A percentile compares a stretch with the other conserved stretches of the same genome.
These are phyloP conservation scores for Bos javanicus DNA, from an alignment of 2,113 vertebrate species.

Conservation along the genomic window DNA sequence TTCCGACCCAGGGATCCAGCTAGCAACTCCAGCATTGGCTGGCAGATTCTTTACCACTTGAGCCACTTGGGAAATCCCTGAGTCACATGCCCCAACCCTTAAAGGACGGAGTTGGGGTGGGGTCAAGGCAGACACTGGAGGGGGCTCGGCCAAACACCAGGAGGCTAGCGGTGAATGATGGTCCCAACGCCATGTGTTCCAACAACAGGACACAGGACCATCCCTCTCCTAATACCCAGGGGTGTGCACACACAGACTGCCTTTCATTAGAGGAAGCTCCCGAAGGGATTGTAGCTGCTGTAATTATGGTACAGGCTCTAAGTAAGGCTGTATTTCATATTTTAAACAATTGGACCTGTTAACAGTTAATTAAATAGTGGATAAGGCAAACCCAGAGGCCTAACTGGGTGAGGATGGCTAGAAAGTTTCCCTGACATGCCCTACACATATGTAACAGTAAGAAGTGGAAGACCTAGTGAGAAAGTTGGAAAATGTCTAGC, in stretches of 20 bases:
- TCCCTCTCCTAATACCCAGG: not conserved
- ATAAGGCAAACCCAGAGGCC: not conserved
- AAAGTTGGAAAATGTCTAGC: not conserved
- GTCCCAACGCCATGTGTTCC: not conserved
- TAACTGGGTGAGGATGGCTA: not conserved
- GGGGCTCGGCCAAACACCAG: not conserved
- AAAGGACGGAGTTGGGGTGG: accelerated
- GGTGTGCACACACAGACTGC: not conserved
- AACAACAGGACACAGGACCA: not conserved
- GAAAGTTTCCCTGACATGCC: not conserved
- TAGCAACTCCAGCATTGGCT: not conserved
- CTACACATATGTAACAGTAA: not conserved
- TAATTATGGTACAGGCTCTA: not conserved
- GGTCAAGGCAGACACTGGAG: not conserved
- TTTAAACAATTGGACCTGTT: not conserved
- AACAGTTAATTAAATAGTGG: not conserved
- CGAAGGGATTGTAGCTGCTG: not conserved
- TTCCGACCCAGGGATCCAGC: not conserved
- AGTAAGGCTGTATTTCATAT: not conserved
- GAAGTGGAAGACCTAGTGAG: not conserved
- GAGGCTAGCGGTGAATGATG: not conserved
- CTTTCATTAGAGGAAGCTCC: not conserved
- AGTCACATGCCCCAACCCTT: not conserved
- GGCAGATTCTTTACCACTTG: not conserved
- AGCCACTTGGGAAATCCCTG: not conserved